These are phyloP conservation scores for Cremastobaeus sp. DNA, from an alignment of 2,888 invertebrate genomes.

Conservation along the genomic window DNA sequence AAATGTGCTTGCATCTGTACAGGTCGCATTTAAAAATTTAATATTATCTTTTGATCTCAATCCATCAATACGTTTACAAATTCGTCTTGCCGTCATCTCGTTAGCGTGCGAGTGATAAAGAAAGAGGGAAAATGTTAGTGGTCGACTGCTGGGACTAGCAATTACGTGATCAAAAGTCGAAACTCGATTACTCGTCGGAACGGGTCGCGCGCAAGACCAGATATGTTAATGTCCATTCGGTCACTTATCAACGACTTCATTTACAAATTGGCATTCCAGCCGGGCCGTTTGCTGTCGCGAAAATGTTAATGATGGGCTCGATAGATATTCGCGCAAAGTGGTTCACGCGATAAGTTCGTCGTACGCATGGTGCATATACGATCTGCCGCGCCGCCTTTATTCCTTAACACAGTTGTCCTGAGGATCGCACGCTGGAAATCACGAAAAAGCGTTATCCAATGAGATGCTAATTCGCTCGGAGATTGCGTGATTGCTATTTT, in stretches of 20 bases:
- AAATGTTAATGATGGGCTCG: constrained; percentile 61
- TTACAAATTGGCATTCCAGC: constrained; percentile 70
- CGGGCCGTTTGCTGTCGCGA: constrained; percentile 50
- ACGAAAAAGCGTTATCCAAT: constrained; percentile 37
- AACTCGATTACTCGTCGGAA: constrained; percentile 58
- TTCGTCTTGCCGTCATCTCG: background rate
- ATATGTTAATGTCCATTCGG: constrained; percentile 64
- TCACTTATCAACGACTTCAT: constrained; percentile 73
- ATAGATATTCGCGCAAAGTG: constrained; percentile 64
- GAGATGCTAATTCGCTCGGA: constrained; percentile 45
- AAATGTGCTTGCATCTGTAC: too few species aligned
- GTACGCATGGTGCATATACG: constrained; percentile 40
- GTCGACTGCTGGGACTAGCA: constrained; percentile 26
- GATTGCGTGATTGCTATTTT: constrained; percentile 43
- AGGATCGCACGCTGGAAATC: constrained; percentile 11
- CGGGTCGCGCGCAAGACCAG: constrained; percentile 55
- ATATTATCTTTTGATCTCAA: too few species aligned
- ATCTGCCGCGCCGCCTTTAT: constrained; percentile 26
- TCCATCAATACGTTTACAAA: background rate
- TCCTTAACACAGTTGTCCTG: constrained; percentile 17
- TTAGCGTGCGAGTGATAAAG: background rate
- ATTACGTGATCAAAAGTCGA: constrained; percentile 60
- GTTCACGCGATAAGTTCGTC: constrained; percentile 58
- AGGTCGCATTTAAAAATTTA: too few species aligned
- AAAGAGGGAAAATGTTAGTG: constrained; percentile 3